Evolutionary conservation across 2,888 invertebrate genomes (phyloP), one percentile per base, ranked within the genome.

Genomic region (Pachymerium ferrugineum): DNA sequence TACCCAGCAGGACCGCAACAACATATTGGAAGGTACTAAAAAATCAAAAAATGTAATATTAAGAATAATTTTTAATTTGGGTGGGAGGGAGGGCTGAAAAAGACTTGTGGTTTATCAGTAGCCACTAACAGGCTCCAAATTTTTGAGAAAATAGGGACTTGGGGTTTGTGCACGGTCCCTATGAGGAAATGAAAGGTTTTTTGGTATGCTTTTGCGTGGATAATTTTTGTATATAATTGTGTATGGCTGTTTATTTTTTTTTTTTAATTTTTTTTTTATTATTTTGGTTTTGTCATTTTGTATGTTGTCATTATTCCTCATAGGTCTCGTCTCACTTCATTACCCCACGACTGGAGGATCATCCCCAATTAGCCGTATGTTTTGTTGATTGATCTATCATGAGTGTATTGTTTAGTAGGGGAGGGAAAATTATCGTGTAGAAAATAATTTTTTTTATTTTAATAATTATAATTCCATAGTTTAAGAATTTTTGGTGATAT

Each of bases 311-410:
- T 68, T 68, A n/a, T 68, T 30, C 68, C 12, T 12, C 38, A 12
- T 35, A 68, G 68, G 68, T 68, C 25, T 28, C 68, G 29, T 28
- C 68, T 68, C 16, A 30, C 68, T 68, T 30, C 68, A 30, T 68
- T 68, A 68, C 68, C 28, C 30, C 68, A 14, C 68, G 68, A 68
- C 68, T 68, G 68, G 68, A 68, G 68, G 68, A 68, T 68, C 68
- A 68, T 68, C 68, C 68, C 25, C 68, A 68, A 68, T 68, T 68
- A 68, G 68, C 68, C 19, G 68, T 68, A 68, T 68, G 68, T 68
- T 68, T n/a, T 47, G 47, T 47, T 47, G 47, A 47, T 47, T 47
- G 47, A 47, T 47, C 22, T 16, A 19, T 47, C 22, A n/a, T n/a
- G n/a, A n/a, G n/a, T 47, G n/a, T 16, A 19, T 47, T 47, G 22